Percentiles rank a stretch among this genome's conserved stretches.
Evolutionary conservation across 2,888 invertebrate species (phyloP).

Genomic region (Apodemia mormo): DNA sequence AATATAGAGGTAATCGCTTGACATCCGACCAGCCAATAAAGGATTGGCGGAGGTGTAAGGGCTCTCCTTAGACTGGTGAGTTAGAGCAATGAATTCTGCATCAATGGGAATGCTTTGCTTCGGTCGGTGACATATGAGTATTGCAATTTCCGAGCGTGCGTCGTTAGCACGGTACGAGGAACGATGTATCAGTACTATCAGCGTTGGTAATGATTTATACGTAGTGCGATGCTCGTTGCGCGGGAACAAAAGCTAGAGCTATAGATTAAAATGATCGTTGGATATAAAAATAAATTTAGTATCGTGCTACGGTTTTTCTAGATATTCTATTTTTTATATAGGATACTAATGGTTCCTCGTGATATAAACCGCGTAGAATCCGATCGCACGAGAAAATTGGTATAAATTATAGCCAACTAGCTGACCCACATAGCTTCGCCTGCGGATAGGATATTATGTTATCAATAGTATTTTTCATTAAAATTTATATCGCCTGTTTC

Average conservation of each 20-base stretch:
- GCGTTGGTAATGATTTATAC: conserved; percentile 55
- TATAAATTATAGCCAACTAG: too few species aligned
- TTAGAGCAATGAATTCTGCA: conserved; percentile 49
- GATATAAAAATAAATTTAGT: conserved; percentile 13
- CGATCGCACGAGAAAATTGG: too few species aligned
- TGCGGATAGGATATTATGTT: too few species aligned
- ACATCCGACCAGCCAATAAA: conserved; percentile 24
- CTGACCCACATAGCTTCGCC: too few species aligned
- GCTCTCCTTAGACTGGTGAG: conserved; percentile 50
- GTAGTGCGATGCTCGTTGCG: conserved; percentile 47
- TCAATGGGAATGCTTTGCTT: conserved; percentile 61
- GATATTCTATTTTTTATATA: too few species aligned
- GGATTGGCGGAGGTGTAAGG: conserved; percentile 40
- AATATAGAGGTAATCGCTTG: conserved; percentile 22
- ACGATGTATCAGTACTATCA: conserved; percentile 51
- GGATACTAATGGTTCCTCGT: too few species aligned
- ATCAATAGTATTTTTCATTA: too few species aligned
- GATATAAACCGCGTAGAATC: too few species aligned
- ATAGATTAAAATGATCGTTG: conserved; percentile 19
- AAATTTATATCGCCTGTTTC: too few species aligned
- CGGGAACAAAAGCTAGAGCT: conserved; percentile 40
- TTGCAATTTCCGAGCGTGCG: conserved; percentile 71
- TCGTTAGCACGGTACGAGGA: conserved; percentile 50
- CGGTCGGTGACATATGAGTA: conserved; percentile 70
- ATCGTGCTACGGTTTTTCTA: neutral